Evolutionary conservation across 2,113 vertebrate genomes (phyloP).

Genomic region (Oenanthe melanoleuca): DNA sequence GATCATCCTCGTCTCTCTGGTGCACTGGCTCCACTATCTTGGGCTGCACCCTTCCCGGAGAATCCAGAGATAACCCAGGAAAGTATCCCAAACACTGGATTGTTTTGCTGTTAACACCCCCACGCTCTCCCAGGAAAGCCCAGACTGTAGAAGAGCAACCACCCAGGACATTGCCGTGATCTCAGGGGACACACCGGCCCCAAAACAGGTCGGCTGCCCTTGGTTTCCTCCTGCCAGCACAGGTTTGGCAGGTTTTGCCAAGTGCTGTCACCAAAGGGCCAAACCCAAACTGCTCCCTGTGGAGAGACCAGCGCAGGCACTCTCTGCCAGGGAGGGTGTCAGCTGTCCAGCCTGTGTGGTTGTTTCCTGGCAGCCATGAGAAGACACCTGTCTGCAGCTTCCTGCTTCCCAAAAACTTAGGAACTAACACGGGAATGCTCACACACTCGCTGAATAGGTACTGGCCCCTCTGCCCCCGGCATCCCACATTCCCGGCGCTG

Average conservation of each 20-base stretch:
- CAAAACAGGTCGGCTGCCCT: background rate
- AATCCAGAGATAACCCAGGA: background rate
- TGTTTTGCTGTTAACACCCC: background rate
- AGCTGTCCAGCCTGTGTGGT: background rate
- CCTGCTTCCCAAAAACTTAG: background rate
- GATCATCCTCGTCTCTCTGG: background rate
- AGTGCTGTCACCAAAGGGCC: background rate
- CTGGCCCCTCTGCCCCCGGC: rapidly evolving
- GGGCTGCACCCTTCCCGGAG: background rate
- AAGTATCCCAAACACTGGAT: background rate
- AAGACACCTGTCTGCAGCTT: background rate
- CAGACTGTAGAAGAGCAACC: background rate
- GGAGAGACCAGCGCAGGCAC: rapidly evolving
- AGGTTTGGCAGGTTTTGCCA: slow-evolving; percentile 30
- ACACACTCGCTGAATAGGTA: rapidly evolving
- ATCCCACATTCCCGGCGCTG: rapidly evolving
- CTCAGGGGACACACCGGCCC: background rate
- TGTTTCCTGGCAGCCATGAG: background rate
- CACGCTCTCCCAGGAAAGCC: background rate
- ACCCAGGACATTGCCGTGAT: background rate
- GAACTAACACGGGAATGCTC: rapidly evolving
- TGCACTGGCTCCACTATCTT: background rate
- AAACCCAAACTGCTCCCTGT: background rate
- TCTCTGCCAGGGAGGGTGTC: background rate
- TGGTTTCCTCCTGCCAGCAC: background rate